These are phyloP conservation scores for Rhabditophanes sp. DNA, from an alignment of 2,888 invertebrate species.

Conservation along the genomic window DNA sequence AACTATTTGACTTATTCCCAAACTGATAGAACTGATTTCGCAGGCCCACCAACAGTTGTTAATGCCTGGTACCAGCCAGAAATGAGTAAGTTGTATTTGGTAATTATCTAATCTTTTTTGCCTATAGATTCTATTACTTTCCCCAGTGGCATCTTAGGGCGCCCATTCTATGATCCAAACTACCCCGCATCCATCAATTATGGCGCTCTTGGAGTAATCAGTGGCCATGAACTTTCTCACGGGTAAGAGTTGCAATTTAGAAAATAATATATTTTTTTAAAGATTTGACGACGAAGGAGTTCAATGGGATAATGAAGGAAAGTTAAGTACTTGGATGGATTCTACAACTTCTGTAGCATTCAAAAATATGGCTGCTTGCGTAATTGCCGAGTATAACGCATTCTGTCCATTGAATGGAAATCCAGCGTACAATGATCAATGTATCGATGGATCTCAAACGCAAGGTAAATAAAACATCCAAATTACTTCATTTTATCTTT, in stretches of 20 bases:
- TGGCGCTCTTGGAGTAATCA: conserved; percentile 14
- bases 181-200: conserved; percentile 41
- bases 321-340: conserved; percentile 18
- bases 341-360: conserved; percentile 10
- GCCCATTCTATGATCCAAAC: conserved; percentile 24
- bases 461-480: too few relatives aligned
- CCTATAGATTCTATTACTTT: conserved; percentile 16
- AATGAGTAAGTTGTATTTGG: neutral
- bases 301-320: conserved; percentile 20
- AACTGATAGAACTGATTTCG: conserved; percentile 6
- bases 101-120: conserved; percentile 1
- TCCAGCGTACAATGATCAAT: conserved; percentile 2
- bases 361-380: conserved; percentile 19
- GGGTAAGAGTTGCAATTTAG: conserved; percentile 16
- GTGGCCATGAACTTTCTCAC: conserved; percentile 19
- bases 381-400: conserved; percentile 15
- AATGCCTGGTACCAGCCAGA: conserved; percentile 10
- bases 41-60: conserved; percentile 5
- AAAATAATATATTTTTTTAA: neutral
- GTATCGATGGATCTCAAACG: conserved; percentile 38
- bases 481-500: conserved; percentile 14
- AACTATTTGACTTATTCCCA: neutral
- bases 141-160: conserved; percentile 15
- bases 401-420: conserved; percentile 10
- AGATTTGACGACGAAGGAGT: conserved; percentile 14